phyloP scores from a whole-genome alignment of 64 coral and sea anemone genomes.

The Dendronephthya gigantea region DNA sequence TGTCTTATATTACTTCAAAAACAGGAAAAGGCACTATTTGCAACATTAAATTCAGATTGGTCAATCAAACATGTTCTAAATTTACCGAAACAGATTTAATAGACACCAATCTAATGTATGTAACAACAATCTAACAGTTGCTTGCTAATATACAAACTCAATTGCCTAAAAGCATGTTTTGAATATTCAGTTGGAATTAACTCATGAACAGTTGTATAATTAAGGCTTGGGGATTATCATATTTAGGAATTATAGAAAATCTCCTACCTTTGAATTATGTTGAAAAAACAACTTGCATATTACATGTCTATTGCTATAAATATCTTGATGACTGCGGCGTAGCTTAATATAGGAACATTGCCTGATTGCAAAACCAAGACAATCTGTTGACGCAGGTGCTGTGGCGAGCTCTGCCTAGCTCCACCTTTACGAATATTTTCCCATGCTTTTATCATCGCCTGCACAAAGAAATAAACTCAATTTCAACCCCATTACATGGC shows the following conservation, averaged over 20 bases:
- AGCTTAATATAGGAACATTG: neutral
- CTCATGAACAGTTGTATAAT: neutral
- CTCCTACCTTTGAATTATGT: neutral
- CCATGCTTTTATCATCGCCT: neutral
- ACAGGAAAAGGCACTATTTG: neutral
- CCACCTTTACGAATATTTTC: neutral
- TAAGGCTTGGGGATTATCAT: neutral
- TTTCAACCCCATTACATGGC: neutral
- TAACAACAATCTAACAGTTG: too few species aligned
- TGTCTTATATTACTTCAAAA: neutral
- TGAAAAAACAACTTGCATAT: neutral
- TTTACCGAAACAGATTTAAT: neutral
- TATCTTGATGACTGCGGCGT: neutral
- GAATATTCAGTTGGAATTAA: neutral
- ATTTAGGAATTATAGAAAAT: slow-evolving; percentile 1
- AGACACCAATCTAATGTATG: too few species aligned
- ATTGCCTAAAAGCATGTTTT: neutral
- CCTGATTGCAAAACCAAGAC: neutral
- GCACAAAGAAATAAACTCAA: neutral
- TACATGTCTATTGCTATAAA: neutral
- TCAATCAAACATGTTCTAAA: neutral
- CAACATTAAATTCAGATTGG: neutral
- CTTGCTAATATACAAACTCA: neutral
- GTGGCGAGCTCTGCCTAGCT: neutral
- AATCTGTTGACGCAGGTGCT: slow-evolving; percentile 4